Conservation (phyloP, 2,888 invertebrate species). For the Keiferia lycopersicella region DNA sequence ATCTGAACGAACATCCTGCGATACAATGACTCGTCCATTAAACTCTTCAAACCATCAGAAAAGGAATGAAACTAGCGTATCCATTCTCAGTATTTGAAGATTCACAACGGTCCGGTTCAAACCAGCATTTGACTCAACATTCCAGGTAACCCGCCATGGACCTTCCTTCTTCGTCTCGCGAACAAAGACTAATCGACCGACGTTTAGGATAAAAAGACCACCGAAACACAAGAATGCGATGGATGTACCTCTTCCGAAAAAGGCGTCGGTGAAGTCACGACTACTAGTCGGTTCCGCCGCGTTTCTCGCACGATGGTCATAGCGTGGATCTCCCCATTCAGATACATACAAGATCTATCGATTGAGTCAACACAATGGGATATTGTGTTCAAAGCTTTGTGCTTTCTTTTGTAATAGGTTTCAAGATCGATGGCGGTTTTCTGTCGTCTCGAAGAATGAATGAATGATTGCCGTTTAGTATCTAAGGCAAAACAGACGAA, state of each 20-base stretch:
- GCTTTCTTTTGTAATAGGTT: conserved; percentile 15
- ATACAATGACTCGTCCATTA: no score
- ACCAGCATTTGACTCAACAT: conserved; percentile 18
- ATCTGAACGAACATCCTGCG: no score
- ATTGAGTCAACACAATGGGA: conserved; percentile 12
- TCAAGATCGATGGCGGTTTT: conserved; percentile 9
- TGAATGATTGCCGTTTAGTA: background rate
- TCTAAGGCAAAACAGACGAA: conserved; percentile 5
- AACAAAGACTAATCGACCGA: conserved; percentile 35
- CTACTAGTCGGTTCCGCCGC: conserved; percentile 52
- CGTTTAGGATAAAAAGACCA: conserved; percentile 40
- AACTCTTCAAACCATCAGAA: background rate
- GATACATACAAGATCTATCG: background rate
- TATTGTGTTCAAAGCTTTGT: conserved; percentile 14
- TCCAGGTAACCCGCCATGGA: conserved; percentile 10
- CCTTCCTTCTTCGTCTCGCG: conserved; percentile 32
- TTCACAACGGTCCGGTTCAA: conserved; percentile 1
- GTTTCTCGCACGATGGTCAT: conserved; percentile 45
- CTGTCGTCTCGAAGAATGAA: conserved; percentile 1
- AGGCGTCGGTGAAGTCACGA: conserved; percentile 64
- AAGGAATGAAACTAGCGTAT: background rate
- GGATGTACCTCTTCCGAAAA: conserved; percentile 51
- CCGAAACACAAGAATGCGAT: conserved; percentile 50
- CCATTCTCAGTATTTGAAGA: background rate
- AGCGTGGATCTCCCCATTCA: conserved; percentile 37